phyloP scores from a whole-genome alignment of 2,888 invertebrate species.

The Lithophane ornitopus region DNA sequence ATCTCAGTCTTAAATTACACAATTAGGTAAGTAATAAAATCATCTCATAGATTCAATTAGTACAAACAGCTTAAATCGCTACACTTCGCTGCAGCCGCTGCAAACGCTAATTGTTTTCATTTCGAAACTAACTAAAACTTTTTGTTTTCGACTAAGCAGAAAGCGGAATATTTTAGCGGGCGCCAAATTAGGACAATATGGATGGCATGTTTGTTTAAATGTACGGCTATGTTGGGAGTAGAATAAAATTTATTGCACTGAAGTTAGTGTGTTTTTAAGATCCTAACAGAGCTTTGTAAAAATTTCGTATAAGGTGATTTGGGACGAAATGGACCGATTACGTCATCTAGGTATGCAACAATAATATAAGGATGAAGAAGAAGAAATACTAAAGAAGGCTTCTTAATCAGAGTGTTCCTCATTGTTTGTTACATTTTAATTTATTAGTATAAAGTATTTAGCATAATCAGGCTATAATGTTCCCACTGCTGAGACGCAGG shows the following conservation, averaged over 20 bases:
- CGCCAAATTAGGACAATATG: constrained; percentile 51
- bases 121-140: constrained; percentile 64
- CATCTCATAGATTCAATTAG: constrained; percentile 45
- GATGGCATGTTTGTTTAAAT: constrained; percentile 46
- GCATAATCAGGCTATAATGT: too few relatives aligned
- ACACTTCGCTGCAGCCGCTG: constrained; percentile 61
- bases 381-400: neutral
- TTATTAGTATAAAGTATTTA: too few relatives aligned
- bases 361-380: neutral
- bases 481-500: too few relatives aligned
- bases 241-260: constrained; percentile 13
- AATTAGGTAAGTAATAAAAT: constrained; percentile 23
- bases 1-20: neutral
- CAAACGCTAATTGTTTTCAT: constrained; percentile 66
- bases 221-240: constrained; percentile 8
- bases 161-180: constrained; percentile 56
- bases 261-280: neutral
- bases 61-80: constrained; percentile 52
- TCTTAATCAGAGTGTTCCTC: neutral
- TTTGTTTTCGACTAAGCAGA: constrained; percentile 57
- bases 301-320: neutral
- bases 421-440: neutral
- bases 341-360: neutral
- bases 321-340: neutral
- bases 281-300: neutral